Evolutionary conservation across 2,797 vertebrate genomes (phyloP), one percentile per base, ranked within the genome.

Genomic region (Ctenopoma multispine): DNA sequence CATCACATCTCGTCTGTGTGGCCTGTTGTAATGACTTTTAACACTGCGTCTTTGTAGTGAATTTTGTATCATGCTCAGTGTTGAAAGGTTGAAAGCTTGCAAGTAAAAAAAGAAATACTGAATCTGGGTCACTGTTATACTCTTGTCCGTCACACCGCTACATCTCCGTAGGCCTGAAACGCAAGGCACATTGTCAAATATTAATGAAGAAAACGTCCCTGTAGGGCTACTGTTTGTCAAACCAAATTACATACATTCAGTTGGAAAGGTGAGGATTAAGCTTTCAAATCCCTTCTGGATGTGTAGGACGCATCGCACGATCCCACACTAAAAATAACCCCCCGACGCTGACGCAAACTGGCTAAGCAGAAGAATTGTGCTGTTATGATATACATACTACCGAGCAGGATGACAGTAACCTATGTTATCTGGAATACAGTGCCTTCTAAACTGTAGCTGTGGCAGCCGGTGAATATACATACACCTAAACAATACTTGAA

Each of bases 41-140:
- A 86, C 81, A 75, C 68, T 23, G 51, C 2, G 15, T 79, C 85
- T 71, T 79, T 85, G 75, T 88, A 51, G 85, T 92, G 90, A 91
- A 92, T 92, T 91, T 89, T 88, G 87, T 66, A 90, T 92, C 83
- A 72, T 89, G 57, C 80, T 87, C 72, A 1, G 87, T 84, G n/a
- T n/a, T n/a, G n/a, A n/a, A n/a, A n/a, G n/a, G 89, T 90, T 92
- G 91, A 93, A 92, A 94, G 90, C 92, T 82, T 69, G 72, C 66
- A 68, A 85, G 89, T 80, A 80, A 62, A 81, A 72, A 80, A 82
- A 82, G 79, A 87, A 83, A 77, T 82, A 86, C 84, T 84, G 84
- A 92, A 95, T 94, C 94, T 95, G 93, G 94, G 93, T 95, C 93
- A 94, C 86, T 93, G 91, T 92, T 84, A 90, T 87, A 85, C 63